phyloP scores from a whole-genome alignment of 2,888 invertebrate genomes.

The Timandra comae region DNA sequence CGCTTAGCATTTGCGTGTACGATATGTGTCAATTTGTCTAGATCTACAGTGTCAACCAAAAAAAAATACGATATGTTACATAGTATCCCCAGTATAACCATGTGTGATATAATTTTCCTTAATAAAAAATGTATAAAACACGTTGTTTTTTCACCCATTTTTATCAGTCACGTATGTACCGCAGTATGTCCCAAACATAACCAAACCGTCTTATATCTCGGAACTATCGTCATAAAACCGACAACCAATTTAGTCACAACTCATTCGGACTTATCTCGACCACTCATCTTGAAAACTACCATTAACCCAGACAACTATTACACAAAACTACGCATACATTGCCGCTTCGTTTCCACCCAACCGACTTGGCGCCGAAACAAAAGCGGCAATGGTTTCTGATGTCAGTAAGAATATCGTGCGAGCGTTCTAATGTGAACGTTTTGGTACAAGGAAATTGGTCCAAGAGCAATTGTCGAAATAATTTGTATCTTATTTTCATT shows the following conservation, averaged over 20 bases:
- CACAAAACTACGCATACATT: not conserved
- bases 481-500: slow-evolving; percentile 20
- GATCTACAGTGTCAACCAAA: too few species aligned
- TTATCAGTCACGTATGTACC: too few species aligned
- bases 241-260: slow-evolving; percentile 22
- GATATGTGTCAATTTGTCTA: too few species aligned
- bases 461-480: slow-evolving; percentile 17
- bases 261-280: slow-evolving; percentile 23
- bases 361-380: not conserved
- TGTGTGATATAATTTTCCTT: too few species aligned
- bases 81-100: too few species aligned
- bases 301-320: not conserved
- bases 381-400: not conserved
- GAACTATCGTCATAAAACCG: slow-evolving; percentile 18
- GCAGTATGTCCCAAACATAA: too few species aligned
- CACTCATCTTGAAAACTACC: slow-evolving; percentile 7
- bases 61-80: too few species aligned
- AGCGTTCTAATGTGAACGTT: too few species aligned
- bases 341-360: not conserved
- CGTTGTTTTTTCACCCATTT: too few species aligned
- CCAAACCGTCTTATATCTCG: slow-evolving; percentile 12
- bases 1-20: too few species aligned
- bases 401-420: too few species aligned
- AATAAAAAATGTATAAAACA: too few species aligned
- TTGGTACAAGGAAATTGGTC: not conserved